These are phyloP conservation scores for Thyatira batis DNA, from an alignment of 2,888 invertebrate species.

Conservation along the genomic window DNA sequence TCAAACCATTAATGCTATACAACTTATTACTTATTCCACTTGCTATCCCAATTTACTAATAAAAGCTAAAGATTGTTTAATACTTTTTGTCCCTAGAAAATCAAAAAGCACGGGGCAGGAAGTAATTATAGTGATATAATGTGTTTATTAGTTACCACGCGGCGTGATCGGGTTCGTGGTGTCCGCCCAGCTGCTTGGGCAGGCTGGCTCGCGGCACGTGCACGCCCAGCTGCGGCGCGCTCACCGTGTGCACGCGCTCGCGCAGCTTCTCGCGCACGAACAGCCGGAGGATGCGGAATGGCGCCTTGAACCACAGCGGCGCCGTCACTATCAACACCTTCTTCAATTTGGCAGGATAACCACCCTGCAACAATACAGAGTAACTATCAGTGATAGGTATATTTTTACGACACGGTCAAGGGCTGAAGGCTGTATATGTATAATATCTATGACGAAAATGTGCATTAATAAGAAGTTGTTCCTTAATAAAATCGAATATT, in stretches of 20 bases:
- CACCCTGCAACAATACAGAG: constrained; percentile 87
- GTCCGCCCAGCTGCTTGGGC: constrained; percentile 94
- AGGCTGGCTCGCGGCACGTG: constrained; percentile 96
- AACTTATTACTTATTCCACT: too few relatives aligned
- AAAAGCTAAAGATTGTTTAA: too few relatives aligned
- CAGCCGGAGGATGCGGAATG: constrained; percentile 96
- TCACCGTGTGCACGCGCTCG: constrained; percentile 97
- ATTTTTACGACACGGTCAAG: too few relatives aligned
- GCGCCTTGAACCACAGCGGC: constrained; percentile 98
- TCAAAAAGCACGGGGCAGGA: too few relatives aligned
- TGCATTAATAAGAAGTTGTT: too few relatives aligned
- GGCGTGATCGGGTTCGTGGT: constrained; percentile 92
- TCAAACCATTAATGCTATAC: too few relatives aligned
- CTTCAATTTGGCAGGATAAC: constrained; percentile 97
- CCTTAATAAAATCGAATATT: too few relatives aligned
- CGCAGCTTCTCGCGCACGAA: constrained; percentile 97
- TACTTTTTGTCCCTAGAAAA: too few relatives aligned
- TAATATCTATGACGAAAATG: too few relatives aligned
- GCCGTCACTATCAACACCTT: constrained; percentile 98
- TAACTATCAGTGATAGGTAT: background rate
- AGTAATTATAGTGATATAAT: background rate
- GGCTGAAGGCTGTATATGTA: too few relatives aligned
- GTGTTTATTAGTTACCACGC: constrained; percentile 86
- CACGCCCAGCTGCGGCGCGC: constrained; percentile 92
- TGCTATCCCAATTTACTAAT: too few relatives aligned